Percentiles rank a stretch among this genome's conserved stretches.
Evolutionary conservation across 2,797 vertebrate species (phyloP).

Genomic region (Lepus oiostolus): DNA sequence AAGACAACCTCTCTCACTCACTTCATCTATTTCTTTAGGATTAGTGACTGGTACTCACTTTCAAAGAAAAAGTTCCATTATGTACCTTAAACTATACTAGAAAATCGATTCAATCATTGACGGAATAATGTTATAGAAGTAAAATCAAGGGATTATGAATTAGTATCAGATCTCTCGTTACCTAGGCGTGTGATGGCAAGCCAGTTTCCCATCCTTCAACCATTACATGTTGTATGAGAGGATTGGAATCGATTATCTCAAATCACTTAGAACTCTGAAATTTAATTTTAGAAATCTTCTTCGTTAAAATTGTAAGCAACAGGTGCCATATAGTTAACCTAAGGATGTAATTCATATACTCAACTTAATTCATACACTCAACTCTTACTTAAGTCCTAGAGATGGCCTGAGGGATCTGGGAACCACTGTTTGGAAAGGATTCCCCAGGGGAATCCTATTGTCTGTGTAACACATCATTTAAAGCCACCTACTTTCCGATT

Average conservation of each 20-base stretch:
- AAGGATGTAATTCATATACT: not conserved
- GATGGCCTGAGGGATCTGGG: not conserved
- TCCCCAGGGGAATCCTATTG: not conserved
- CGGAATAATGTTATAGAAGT: not conserved
- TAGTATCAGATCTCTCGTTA: not conserved
- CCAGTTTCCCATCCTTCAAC: not conserved
- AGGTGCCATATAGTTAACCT: not conserved
- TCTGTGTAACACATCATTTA: not conserved
- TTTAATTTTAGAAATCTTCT: constrained; percentile 8
- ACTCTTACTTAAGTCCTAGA: not conserved
- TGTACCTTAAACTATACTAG: not conserved
- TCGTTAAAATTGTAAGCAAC: not conserved
- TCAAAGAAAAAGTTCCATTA: constrained; percentile 32
- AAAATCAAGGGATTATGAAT: not conserved
- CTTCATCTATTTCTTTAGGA: not conserved
- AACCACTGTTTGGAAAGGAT: constrained; percentile 20
- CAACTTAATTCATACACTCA: not conserved
- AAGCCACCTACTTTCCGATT: not conserved
- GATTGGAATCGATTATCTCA: constrained; percentile 1
- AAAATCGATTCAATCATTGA: constrained; percentile 17
- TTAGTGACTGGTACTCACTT: not conserved
- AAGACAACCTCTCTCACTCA: not conserved
- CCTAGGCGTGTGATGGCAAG: not conserved
- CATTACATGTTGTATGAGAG: not conserved
- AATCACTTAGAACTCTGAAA: not conserved